phyloP scores from a whole-genome alignment of 2,888 invertebrate species.

The Drosophila mimica region DNA sequence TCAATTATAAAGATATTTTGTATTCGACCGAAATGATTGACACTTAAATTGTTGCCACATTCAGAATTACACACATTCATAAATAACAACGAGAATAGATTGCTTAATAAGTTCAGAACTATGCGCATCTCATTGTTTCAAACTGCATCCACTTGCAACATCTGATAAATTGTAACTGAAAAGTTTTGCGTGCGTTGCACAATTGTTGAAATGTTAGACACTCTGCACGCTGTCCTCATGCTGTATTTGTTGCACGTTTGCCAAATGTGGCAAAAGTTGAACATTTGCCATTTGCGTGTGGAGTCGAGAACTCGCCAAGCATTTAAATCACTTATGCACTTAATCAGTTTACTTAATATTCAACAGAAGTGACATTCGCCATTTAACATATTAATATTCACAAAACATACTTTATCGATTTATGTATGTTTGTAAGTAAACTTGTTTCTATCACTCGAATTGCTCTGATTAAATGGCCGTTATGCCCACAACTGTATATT shows the following conservation, averaged over 20 bases:
- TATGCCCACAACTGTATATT: background rate
- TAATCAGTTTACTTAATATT: conserved; percentile 72
- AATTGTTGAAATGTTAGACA: conserved; percentile 17
- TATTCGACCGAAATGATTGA: background rate
- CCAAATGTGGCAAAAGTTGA: conserved; percentile 56
- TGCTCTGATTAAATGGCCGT: background rate
- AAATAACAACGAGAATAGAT: background rate
- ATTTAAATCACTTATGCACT: conserved; percentile 67
- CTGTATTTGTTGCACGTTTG: conserved; percentile 18
- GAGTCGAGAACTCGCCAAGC: conserved; percentile 50
- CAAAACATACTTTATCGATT: background rate
- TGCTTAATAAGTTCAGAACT: conserved; percentile 46
- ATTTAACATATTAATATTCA: conserved; percentile 14
- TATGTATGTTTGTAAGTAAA: background rate
- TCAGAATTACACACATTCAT: background rate
- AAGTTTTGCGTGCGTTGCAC: conserved; percentile 35
- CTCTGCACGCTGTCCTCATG: background rate
- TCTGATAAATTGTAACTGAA: conserved; percentile 70
- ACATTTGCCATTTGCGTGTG: conserved; percentile 68
- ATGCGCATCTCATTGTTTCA: conserved; percentile 63
- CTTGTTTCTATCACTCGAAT: background rate
- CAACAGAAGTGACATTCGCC: conserved; percentile 47
- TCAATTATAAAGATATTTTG: background rate
- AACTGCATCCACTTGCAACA: conserved; percentile 64
- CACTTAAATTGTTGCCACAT: conserved; percentile 4